A percentile compares a stretch with the other conserved stretches of the same genome.
Evolutionary conservation across 2,888 invertebrate genomes (phyloP).

Genomic region (Nomada goodeniana): DNA sequence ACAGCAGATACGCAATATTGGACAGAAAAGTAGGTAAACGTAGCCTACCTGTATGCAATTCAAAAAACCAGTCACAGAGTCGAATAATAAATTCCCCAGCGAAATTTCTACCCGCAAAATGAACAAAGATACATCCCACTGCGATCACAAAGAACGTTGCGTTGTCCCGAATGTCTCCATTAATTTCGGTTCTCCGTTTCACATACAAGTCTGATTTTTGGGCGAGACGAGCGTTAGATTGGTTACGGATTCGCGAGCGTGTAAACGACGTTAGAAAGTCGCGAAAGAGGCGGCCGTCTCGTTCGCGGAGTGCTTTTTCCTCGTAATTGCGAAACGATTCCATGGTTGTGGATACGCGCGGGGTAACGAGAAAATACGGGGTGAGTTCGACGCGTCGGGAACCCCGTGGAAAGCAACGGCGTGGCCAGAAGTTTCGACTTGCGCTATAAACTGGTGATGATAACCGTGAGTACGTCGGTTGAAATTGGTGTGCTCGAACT

Average conservation of each 20-base stretch:
- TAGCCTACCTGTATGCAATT: too few species aligned
- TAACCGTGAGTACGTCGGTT: neutral
- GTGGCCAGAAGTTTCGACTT: conserved; percentile 3
- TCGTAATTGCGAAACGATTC: conserved; percentile 14
- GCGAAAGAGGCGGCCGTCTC: conserved; percentile 72
- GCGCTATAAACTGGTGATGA: neutral
- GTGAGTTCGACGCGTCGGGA: neutral
- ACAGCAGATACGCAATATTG: too few species aligned
- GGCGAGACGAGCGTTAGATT: conserved; percentile 12
- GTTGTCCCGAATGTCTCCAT: neutral
- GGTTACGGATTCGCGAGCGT: conserved; percentile 48
- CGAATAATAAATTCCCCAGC: too few species aligned
- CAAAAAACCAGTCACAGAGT: too few species aligned
- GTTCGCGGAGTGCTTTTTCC: conserved; percentile 59
- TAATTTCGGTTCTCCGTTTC: neutral
- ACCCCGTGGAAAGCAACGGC: neutral
- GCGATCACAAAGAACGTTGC: too few species aligned
- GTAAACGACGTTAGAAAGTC: conserved; percentile 77
- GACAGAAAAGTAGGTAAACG: too few species aligned
- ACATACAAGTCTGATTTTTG: conserved; percentile 2
- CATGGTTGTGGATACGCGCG: conserved; percentile 20
- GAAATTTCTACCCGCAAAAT: too few species aligned
- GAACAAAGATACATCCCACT: too few species aligned
- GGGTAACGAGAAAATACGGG: conserved; percentile 8
- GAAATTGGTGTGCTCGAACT: neutral